A percentile compares a stretch with the other conserved stretches of the same genome.
phyloP scores from a whole-genome alignment of 2,888 invertebrate genomes.

The Harpagoxenus sublaevis region DNA sequence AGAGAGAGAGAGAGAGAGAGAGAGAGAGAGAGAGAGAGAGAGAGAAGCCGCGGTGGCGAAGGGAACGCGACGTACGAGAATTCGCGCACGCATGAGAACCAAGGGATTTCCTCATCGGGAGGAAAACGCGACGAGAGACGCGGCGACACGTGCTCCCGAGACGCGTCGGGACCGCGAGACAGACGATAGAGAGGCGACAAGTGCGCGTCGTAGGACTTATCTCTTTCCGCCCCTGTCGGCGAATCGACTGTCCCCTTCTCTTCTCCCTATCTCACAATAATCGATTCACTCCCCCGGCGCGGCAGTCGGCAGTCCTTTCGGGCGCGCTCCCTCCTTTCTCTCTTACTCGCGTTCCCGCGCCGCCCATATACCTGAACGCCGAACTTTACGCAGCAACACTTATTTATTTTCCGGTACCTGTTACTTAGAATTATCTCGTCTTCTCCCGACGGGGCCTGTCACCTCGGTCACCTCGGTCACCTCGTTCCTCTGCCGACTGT shows the following conservation, averaged over 20 bases:
- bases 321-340: background rate
- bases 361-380: no score
- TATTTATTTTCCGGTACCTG: conserved; percentile 15
- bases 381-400: background rate
- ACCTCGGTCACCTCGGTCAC: background rate
- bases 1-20: background rate
- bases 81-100: background rate
- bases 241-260: background rate
- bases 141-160: conserved; percentile 65
- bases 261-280: conserved; percentile 47
- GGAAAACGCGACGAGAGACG: conserved; percentile 57
- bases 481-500: background rate
- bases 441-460: conserved; percentile 5
- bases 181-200: background rate
- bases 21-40: background rate
- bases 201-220: background rate
- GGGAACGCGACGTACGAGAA: background rate
- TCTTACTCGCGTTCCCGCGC: background rate
- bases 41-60: background rate
- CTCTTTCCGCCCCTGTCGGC: background rate
- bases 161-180: background rate
- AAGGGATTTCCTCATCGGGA: conserved; percentile 38
- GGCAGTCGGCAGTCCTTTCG: background rate
- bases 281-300: conserved; percentile 59
- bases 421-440: conserved; percentile 6